Percentiles rank a stretch among this genome's conserved stretches.
These are phyloP conservation scores for Ochropacha duplaris DNA, from an alignment of 2,888 invertebrate species.

Conservation along the genomic window DNA sequence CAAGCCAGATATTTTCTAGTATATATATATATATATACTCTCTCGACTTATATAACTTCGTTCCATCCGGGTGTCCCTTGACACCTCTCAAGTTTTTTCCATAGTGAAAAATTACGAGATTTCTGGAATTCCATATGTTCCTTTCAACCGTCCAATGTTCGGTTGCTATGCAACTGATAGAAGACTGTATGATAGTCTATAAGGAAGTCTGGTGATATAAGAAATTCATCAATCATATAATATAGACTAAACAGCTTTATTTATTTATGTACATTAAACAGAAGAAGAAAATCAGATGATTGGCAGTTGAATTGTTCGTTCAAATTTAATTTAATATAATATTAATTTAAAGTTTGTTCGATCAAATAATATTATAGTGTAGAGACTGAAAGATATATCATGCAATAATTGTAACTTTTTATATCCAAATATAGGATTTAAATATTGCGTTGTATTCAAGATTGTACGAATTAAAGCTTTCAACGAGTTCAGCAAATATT, in stretches of 20 bases:
- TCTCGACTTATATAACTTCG: too few species aligned
- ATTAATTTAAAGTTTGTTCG: background rate
- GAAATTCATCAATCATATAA: background rate
- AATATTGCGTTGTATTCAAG: too few species aligned
- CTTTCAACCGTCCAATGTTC: background rate
- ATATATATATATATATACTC: too few species aligned
- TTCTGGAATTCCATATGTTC: too few species aligned
- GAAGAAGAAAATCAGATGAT: background rate
- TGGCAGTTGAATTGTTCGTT: slow-evolving; percentile 3
- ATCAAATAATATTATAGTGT: background rate
- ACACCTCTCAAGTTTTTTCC: too few species aligned
- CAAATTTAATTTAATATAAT: background rate
- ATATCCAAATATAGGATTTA: too few species aligned
- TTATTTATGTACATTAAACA: background rate
- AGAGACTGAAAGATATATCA: background rate
- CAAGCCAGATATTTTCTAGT: too few species aligned
- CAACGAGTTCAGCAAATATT: too few species aligned
- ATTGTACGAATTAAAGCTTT: too few species aligned
- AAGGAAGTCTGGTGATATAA: background rate
- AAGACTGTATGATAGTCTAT: background rate
- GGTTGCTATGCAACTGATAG: background rate
- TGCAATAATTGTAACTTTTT: background rate
- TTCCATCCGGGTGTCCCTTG: too few species aligned
- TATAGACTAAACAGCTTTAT: background rate
- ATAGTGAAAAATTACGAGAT: too few species aligned